Evolutionary conservation across 2,888 invertebrate genomes (phyloP).

Genomic region (Dendrolimus houi): DNA sequence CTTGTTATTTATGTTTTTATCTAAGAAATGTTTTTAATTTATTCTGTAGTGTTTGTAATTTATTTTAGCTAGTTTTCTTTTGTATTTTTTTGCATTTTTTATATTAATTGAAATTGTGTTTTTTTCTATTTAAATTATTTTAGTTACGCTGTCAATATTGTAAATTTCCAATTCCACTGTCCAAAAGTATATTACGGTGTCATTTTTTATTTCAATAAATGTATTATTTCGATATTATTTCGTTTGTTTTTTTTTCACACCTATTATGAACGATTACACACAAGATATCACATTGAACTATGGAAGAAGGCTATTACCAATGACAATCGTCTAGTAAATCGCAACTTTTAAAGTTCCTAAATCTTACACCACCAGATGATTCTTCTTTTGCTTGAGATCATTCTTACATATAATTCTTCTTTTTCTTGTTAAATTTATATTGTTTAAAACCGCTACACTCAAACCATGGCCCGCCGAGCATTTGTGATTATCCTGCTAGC

Average conservation of each 20-base stretch:
- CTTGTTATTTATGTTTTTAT: constrained; percentile 69
- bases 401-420: too few species aligned
- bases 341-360: too few species aligned
- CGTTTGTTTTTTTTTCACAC: constrained; percentile 39
- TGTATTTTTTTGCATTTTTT: constrained; percentile 46
- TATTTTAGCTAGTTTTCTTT: constrained; percentile 32
- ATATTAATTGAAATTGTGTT: constrained; percentile 29
- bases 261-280: not conserved
- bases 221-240: constrained; percentile 45
- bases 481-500: too few species aligned
- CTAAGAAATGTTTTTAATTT: constrained; percentile 64
- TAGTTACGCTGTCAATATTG: constrained; percentile 72
- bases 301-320: too few species aligned
- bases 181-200: constrained; percentile 57
- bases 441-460: too few species aligned
- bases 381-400: too few species aligned
- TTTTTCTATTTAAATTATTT: constrained; percentile 49
- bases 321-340: too few species aligned
- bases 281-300: too few species aligned
- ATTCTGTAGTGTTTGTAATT: constrained; percentile 48
- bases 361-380: too few species aligned
- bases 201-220: constrained; percentile 76
- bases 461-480: too few species aligned
- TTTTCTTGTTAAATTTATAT: too few species aligned
- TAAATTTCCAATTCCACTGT: constrained; percentile 61